Evolutionary conservation across 2,113 vertebrate genomes (phyloP).

Genomic region (Tautogolabrus adspersus): DNA sequence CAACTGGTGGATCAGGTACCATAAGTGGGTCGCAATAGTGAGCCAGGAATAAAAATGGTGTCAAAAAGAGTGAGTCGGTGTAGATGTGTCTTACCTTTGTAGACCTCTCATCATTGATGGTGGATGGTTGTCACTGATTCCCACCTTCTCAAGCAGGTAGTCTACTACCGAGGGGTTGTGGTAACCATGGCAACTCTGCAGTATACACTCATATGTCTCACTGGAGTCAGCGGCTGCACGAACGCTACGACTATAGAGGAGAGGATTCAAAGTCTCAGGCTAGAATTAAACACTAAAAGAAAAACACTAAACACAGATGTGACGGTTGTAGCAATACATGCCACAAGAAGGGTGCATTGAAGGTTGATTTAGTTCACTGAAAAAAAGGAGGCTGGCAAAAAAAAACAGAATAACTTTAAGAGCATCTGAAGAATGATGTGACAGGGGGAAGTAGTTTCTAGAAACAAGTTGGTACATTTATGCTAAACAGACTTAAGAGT

Average conservation of each 20-base stretch:
- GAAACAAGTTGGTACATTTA: too few relatives aligned
- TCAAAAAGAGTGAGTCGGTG: too few relatives aligned
- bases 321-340: neutral
- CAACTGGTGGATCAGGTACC: too few relatives aligned
- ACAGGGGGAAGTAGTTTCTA: too few relatives aligned
- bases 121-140: constrained; percentile 91
- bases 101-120: constrained; percentile 96
- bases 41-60: too few relatives aligned
- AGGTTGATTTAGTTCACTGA: too few relatives aligned
- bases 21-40: too few relatives aligned
- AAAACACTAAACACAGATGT: neutral
- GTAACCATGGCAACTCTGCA: constrained; percentile 90
- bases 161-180: constrained; percentile 96
- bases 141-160: constrained; percentile 91
- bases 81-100: constrained; percentile 87
- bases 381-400: too few relatives aligned
- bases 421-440: too few relatives aligned
- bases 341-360: too few relatives aligned
- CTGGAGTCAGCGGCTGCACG: constrained; percentile 83
- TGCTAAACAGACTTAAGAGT: too few relatives aligned
- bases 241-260: constrained; percentile 84
- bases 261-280: neutral
- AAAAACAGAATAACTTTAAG: too few relatives aligned
- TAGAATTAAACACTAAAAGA: neutral
- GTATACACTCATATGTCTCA: constrained; percentile 89